Evolutionary conservation across 2,797 vertebrate species (phyloP), one percentile per base, ranked within the genome.

Genomic region (Heterohyrax brucei): DNA sequence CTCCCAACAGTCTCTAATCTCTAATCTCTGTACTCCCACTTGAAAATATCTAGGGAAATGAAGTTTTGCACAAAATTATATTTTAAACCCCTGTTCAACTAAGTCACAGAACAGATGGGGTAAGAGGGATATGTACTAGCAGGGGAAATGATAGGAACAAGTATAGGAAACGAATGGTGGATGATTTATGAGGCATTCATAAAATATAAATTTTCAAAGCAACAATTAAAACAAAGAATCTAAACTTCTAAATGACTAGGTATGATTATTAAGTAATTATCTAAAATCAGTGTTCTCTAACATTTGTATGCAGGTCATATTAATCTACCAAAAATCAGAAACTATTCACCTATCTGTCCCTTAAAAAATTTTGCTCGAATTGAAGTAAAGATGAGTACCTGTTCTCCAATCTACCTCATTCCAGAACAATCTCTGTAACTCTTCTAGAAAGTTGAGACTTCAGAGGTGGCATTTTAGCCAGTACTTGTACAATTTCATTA

Each of bases 1-100:
- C 87, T 81, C 82, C 85, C 70, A 95, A 95, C 22, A 72, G 5
- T 64, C 80, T 93, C 78, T 92, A 30, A 92, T 64, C 80, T 93
- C 78, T 92, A 30, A 92, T 76, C 39, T 88, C 68, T 66, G 13
- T 26, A 88, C 81, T 10, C 18, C 44, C 24, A 89, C 84, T 87
- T 85, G 68, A 92, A 91, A 10, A 86, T 66, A 81, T 59, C 48
- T 30, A 48, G 56, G 87, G 53, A 95, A 83, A 89, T 90, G 16
- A 22, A 1, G 81, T 93, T 96, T 93, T 86, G 22, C n/a, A 68
- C 18, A 46, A 81, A 87, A 76, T 87, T 89, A 72, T 89, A 79
- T 91, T 85, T 84, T 72, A 59, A 44, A 24, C 1, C 24, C 48
- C 39, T 85, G 95, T 95, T 96, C 39, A 95, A 80, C 46, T 56